Evolutionary conservation across 2,113 vertebrate genomes (phyloP).

Genomic region (Limnothrissa miodon): DNA sequence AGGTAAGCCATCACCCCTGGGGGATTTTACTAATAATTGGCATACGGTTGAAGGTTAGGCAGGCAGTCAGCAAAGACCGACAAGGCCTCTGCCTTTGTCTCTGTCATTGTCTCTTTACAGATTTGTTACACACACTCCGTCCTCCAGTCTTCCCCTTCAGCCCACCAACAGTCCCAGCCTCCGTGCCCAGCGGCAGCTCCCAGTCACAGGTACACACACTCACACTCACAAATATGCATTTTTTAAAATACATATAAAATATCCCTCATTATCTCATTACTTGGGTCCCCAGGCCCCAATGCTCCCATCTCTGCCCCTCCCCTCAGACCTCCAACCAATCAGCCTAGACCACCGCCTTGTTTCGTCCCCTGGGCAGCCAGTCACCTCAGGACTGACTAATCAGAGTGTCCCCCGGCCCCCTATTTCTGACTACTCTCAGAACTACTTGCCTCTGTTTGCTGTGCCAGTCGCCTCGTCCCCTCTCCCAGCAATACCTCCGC

Average conservation of each 20-base stretch:
- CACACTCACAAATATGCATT: conserved; percentile 31
- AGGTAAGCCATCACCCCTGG: conserved; percentile 69
- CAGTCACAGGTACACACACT: conserved; percentile 80
- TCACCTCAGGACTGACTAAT: conserved; percentile 50
- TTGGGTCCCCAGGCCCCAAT: conserved; percentile 69
- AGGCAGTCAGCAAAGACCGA: neutral
- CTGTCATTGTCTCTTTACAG: conserved; percentile 61
- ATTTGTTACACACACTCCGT: conserved; percentile 88
- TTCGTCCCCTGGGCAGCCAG: conserved; percentile 59
- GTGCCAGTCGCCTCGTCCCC: conserved; percentile 42
- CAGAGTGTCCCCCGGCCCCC: conserved; percentile 37
- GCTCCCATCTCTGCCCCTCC: conserved; percentile 68
- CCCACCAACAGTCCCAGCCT: conserved; percentile 70
- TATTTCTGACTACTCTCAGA: conserved; percentile 46
- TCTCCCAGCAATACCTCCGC: conserved; percentile 42
- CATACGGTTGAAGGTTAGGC: neutral
- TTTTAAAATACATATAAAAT: too few relatives aligned
- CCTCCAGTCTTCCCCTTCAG: conserved; percentile 69
- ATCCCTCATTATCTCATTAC: conserved; percentile 30
- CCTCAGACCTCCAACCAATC: conserved; percentile 60
- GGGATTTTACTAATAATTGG: too few relatives aligned
- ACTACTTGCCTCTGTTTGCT: conserved; percentile 64
- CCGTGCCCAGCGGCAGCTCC: conserved; percentile 65
- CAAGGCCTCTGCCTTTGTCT: neutral
- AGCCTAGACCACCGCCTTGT: conserved; percentile 70